A percentile compares a stretch with the other conserved stretches of the same genome.
phyloP scores from a whole-genome alignment of 2,113 vertebrate species.

The Pagrus major region DNA sequence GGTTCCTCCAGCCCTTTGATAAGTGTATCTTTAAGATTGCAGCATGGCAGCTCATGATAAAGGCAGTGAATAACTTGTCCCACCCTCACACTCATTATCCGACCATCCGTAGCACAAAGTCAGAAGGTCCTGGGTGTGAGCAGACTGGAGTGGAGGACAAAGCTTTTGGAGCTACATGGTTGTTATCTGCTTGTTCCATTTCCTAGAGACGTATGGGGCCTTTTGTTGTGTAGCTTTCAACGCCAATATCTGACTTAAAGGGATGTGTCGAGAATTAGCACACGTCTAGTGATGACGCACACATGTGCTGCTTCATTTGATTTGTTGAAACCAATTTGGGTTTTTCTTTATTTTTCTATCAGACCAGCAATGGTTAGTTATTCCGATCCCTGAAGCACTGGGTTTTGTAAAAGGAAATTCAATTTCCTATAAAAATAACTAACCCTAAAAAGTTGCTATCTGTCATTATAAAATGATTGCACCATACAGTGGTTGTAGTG shows the following conservation, averaged over 20 bases:
- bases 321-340: not conserved
- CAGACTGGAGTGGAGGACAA: slow-evolving; percentile 39
- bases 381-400: not conserved
- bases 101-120: not conserved
- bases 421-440: slow-evolving; percentile 26
- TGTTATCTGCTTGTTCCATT: slow-evolving; percentile 67
- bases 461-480: slow-evolving; percentile 8
- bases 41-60: slow-evolving; percentile 64
- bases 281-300: slow-evolving; percentile 24
- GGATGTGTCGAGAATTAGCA: not conserved
- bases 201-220: slow-evolving; percentile 34
- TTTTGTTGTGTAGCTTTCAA: slow-evolving; percentile 51
- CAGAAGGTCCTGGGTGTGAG: slow-evolving; percentile 48
- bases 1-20: slow-evolving; percentile 42
- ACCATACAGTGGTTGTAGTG: slow-evolving; percentile 18
- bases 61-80: slow-evolving; percentile 47
- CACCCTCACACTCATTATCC: slow-evolving; percentile 50
- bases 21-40: slow-evolving; percentile 53
- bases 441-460: not conserved
- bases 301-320: slow-evolving; percentile 17
- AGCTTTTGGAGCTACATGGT: slow-evolving; percentile 28
- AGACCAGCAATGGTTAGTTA: not conserved
- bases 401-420: slow-evolving; percentile 4
- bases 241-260: slow-evolving; percentile 7
- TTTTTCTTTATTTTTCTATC: not conserved